Conservation (phyloP, 2,888 invertebrate genomes). For the Tetragonula carbonaria region DNA sequence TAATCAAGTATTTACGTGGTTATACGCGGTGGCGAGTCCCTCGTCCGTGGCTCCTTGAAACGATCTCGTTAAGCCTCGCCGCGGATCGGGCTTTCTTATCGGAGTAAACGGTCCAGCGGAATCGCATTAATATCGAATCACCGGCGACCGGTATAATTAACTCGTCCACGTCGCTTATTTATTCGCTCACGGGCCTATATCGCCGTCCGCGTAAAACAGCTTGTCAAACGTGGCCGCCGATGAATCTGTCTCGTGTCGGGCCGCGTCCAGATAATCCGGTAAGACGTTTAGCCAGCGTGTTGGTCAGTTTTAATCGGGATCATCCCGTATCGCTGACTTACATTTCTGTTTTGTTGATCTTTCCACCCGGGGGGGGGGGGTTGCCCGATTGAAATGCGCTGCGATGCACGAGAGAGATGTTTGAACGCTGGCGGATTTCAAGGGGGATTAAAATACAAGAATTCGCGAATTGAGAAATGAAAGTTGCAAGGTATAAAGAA, state of each 20-base stretch:
- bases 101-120: conserved; percentile 2
- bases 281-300: conserved; percentile 55
- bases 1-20: neutral
- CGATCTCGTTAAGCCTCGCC: conserved; percentile 20
- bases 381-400: neutral
- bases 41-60: neutral
- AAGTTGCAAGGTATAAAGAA: neutral
- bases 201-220: conserved; percentile 27
- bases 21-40: too few species aligned
- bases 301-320: conserved; percentile 53
- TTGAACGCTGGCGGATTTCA: neutral
- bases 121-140: conserved; percentile 15
- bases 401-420: too few species aligned
- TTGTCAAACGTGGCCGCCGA: conserved; percentile 36
- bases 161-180: conserved; percentile 27
- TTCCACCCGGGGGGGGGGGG: too few species aligned
- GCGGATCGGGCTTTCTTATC: neutral
- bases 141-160: conserved; percentile 43
- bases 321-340: conserved; percentile 49
- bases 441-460: neutral
- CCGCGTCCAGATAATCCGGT: conserved; percentile 54
- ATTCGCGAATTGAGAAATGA: neutral
- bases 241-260: conserved; percentile 49
- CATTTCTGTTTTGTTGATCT: conserved; percentile 3
- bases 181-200: conserved; percentile 23